Conservation (phyloP, 2,113 vertebrate genomes). For the Dasyornis broadbenti region DNA sequence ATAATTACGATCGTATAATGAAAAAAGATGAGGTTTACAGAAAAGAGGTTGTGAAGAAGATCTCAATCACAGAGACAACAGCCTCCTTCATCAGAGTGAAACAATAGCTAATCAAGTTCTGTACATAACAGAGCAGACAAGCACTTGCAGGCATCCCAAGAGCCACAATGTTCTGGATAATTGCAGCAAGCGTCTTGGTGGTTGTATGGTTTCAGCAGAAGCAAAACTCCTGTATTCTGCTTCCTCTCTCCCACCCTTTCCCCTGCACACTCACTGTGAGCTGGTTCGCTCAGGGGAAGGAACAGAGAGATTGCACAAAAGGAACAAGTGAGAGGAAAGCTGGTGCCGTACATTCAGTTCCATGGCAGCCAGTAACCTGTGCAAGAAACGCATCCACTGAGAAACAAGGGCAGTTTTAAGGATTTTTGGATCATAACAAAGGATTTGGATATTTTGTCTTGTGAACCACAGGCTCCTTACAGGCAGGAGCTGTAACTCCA, state of each 20-base stretch:
- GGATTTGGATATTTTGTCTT: not conserved
- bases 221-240: not conserved
- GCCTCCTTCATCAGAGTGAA: conserved; percentile 49
- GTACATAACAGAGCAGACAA: not conserved
- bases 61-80: conserved; percentile 37
- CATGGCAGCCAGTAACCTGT: not conserved
- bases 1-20: conserved; percentile 54
- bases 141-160: not conserved
- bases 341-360: not conserved
- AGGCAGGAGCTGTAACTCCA: not conserved
- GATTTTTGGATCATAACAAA: not conserved
- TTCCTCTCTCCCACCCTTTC: not conserved
- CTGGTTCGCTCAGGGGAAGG: not conserved
- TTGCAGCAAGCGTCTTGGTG: conserved; percentile 14
- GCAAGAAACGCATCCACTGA: not conserved
- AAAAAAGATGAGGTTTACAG: conserved; percentile 55
- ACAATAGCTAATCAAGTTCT: conserved; percentile 64
- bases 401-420: not conserved
- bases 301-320: not conserved
- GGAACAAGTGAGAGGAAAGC: not conserved
- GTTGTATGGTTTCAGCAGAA: not conserved
- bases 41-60: conserved; percentile 48
- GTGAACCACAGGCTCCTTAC: not conserved
- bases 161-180: not conserved
- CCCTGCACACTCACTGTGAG: not conserved